Conservation (phyloP, 2,113 vertebrate species). For the Chaetorhynchus papuensis region DNA sequence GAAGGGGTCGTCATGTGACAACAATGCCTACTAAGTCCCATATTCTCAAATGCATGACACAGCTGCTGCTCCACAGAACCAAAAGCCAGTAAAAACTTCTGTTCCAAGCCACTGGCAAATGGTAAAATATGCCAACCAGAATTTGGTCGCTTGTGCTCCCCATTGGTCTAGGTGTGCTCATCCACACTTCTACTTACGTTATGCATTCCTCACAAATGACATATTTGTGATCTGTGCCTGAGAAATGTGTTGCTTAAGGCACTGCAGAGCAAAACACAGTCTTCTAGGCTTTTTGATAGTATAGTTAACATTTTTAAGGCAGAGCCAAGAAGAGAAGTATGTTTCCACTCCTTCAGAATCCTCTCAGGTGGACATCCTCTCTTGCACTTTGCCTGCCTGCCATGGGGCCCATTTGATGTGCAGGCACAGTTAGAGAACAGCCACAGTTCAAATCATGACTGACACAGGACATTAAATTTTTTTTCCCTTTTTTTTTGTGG, state of each 20-base stretch:
- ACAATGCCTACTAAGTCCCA: neutral
- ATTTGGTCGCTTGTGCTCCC: accelerated
- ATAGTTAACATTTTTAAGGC: neutral
- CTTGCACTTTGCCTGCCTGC: neutral
- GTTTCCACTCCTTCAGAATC: neutral
- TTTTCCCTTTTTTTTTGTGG: neutral
- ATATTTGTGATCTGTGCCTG: neutral
- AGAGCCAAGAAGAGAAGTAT: neutral
- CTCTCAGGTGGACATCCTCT: no score
- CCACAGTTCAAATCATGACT: neutral
- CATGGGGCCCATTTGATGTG: neutral
- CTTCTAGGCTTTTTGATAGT: neutral
- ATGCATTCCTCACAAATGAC: neutral
- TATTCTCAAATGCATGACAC: neutral
- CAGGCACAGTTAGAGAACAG: neutral
- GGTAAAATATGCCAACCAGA: accelerated
- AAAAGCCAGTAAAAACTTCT: neutral
- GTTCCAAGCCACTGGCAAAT: neutral
- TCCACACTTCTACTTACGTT: neutral
- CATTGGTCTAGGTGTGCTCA: neutral
- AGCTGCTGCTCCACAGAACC: neutral
- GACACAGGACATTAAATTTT: accelerated
- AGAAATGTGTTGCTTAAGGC: neutral
- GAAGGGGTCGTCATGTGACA: neutral
- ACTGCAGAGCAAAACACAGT: neutral